These are phyloP conservation scores for Margaritifera margaritifera DNA, from an alignment of 2,888 invertebrate species.

Conservation along the genomic window DNA sequence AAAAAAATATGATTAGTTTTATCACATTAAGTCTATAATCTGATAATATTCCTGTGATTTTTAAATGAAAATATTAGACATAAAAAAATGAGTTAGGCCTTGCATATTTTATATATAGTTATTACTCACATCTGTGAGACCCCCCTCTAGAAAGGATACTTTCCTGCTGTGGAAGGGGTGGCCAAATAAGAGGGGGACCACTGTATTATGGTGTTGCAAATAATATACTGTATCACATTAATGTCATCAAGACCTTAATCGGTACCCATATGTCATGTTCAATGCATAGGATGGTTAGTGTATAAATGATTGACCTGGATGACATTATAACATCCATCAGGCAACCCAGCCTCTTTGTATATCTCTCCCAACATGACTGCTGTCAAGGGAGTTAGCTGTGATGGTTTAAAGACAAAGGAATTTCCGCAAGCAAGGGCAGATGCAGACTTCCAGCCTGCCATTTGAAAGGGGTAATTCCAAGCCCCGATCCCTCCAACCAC, in stretches of 20 bases:
- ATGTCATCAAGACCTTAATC: no score
- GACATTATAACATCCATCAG: slow-evolving; percentile 76
- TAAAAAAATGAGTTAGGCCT: no score
- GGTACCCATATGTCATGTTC: background rate
- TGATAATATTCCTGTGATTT: no score
- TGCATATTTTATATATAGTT: no score
- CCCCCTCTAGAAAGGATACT: no score
- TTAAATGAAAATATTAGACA: no score
- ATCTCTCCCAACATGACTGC: slow-evolving; percentile 76
- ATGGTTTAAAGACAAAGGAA: slow-evolving; percentile 77
- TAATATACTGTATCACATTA: background rate
- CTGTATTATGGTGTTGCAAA: no score
- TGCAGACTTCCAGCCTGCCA: slow-evolving; percentile 74
- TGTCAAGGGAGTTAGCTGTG: slow-evolving; percentile 76
- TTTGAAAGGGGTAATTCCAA: slow-evolving; percentile 78
- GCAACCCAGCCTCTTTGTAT: slow-evolving; percentile 75
- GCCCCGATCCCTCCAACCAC: slow-evolving; percentile 77
- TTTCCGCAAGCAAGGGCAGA: slow-evolving; percentile 77
- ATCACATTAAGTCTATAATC: no score
- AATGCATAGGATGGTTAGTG: background rate
- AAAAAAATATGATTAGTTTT: no score
- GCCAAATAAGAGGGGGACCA: no score
- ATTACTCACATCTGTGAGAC: no score
- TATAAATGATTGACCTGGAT: slow-evolving; percentile 72
- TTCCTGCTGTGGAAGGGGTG: no score